A percentile compares a stretch with the other conserved stretches of the same genome.
These are phyloP conservation scores for Danionella cerebrum DNA, from an alignment of 2,113 vertebrate genomes.

Conservation along the genomic window DNA sequence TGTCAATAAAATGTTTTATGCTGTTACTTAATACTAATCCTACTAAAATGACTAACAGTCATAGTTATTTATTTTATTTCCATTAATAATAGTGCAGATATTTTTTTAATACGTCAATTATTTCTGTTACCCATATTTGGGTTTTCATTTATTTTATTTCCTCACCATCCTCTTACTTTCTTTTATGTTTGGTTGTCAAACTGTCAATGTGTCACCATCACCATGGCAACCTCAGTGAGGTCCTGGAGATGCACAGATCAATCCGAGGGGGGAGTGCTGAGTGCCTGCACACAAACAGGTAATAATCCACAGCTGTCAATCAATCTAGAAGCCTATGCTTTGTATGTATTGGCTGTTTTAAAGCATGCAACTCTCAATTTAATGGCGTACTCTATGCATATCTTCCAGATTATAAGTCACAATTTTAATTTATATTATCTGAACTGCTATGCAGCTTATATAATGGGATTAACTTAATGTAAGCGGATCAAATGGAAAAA, in stretches of 20 bases:
- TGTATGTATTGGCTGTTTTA: background rate
- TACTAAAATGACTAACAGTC: slow-evolving; percentile 47
- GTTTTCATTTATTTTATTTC: slow-evolving; percentile 56
- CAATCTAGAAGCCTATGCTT: too few species aligned
- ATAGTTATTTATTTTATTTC: slow-evolving; percentile 37
- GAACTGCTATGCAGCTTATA: too few species aligned
- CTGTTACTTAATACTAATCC: slow-evolving; percentile 49
- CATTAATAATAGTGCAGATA: slow-evolving; percentile 29
- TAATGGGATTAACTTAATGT: too few species aligned
- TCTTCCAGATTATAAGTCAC: too few species aligned
- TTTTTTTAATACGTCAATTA: slow-evolving; percentile 26
- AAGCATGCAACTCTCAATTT: background rate
- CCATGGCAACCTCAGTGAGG: slow-evolving; percentile 93
- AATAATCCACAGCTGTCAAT: slow-evolving; percentile 54
- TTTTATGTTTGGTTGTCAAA: slow-evolving; percentile 55
- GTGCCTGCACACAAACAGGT: slow-evolving; percentile 98
- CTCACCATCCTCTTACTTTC: slow-evolving; percentile 69
- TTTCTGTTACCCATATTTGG: slow-evolving; percentile 40
- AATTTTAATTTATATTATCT: too few species aligned
- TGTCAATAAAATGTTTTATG: slow-evolving; percentile 12
- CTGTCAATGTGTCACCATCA: slow-evolving; percentile 65
- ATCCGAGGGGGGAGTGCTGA: slow-evolving; percentile 98
- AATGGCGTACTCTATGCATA: too few species aligned
- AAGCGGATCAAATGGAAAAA: too few species aligned
- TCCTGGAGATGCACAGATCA: slow-evolving; percentile 96